A percentile compares a stretch with the other conserved stretches of the same genome.
These are phyloP conservation scores for Microplitis mediator DNA, from an alignment of 1,140 invertebrate genomes.

Conservation along the genomic window DNA sequence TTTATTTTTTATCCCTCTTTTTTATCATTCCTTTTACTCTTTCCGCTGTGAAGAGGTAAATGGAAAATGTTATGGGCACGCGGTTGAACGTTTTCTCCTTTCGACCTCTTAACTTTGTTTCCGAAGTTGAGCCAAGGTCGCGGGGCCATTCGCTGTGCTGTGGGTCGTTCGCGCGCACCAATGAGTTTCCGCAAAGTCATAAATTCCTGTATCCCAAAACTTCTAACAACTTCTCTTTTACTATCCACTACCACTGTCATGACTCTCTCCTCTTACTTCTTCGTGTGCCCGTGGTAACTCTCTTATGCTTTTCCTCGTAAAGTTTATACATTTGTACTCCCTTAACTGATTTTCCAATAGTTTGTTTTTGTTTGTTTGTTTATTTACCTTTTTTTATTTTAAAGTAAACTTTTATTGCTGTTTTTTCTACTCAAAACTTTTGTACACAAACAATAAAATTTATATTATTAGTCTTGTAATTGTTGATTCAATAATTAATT, in stretches of 20 bases:
- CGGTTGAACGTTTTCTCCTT: conserved; percentile 8
- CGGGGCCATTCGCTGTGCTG: conserved; percentile 26
- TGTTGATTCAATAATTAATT: not conserved
- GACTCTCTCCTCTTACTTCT: not conserved
- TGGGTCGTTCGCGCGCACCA: conserved; percentile 21
- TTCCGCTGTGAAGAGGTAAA: conserved; percentile 34
- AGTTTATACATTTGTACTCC: not conserved
- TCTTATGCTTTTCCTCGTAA: not conserved
- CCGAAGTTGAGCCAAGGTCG: conserved; percentile 40
- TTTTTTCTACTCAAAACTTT: not conserved
- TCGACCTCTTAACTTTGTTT: conserved; percentile 31
- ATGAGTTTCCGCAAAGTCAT: conserved; percentile 33
- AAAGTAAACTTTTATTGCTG: not conserved
- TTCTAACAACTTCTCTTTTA: not conserved
- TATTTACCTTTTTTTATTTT: not conserved
- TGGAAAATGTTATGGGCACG: conserved; percentile 23
- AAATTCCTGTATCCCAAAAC: conserved; percentile 28
- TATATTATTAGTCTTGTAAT: not conserved
- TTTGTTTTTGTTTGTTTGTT: not conserved
- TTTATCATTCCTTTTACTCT: conserved; percentile 27
- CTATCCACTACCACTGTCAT: no score
- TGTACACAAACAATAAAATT: not conserved
- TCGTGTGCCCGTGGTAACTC: conserved; percentile 11
- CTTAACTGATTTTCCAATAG: not conserved
- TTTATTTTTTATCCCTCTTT: not conserved